phyloP scores from a whole-genome alignment of 2,888 invertebrate genomes.

The Pecten maximus region DNA sequence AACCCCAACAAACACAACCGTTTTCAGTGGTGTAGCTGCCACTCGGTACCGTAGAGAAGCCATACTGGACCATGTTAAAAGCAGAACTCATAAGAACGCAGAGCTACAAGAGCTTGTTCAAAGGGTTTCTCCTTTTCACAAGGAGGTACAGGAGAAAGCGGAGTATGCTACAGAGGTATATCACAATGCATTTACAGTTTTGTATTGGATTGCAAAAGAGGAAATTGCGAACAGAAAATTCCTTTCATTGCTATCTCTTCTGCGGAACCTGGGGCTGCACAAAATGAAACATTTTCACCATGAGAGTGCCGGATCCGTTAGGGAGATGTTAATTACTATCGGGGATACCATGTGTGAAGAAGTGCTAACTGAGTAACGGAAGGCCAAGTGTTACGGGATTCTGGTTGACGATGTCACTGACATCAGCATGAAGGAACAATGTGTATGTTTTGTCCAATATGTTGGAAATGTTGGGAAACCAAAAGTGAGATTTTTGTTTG shows the following conservation, averaged over 20 bases:
- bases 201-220: slow-evolving; percentile 52
- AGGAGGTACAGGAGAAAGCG: slow-evolving; percentile 42
- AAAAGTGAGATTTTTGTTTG: background rate
- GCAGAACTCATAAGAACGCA: slow-evolving; percentile 39
- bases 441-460: slow-evolving; percentile 39
- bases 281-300: slow-evolving; percentile 50
- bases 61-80: slow-evolving; percentile 42
- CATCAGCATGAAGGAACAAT: slow-evolving; percentile 33
- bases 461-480: background rate
- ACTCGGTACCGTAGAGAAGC: slow-evolving; percentile 44
- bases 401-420: slow-evolving; percentile 46
- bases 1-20: slow-evolving; percentile 24
- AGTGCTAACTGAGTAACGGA: slow-evolving; percentile 23
- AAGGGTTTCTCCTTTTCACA: slow-evolving; percentile 44
- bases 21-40: slow-evolving; percentile 37
- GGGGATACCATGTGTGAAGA: slow-evolving; percentile 45
- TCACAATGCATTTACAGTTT: slow-evolving; percentile 44
- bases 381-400: slow-evolving; percentile 43
- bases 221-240: slow-evolving; percentile 49
- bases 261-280: slow-evolving; percentile 38
- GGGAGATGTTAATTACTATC: slow-evolving; percentile 47
- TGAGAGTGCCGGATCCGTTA: slow-evolving; percentile 39
- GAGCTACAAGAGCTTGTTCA: slow-evolving; percentile 38
- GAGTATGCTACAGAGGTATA: slow-evolving; percentile 37
- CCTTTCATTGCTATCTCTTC: slow-evolving; percentile 40